Conservation (phyloP, 2,113 vertebrate genomes). For the Orycteropus afer region DNA sequence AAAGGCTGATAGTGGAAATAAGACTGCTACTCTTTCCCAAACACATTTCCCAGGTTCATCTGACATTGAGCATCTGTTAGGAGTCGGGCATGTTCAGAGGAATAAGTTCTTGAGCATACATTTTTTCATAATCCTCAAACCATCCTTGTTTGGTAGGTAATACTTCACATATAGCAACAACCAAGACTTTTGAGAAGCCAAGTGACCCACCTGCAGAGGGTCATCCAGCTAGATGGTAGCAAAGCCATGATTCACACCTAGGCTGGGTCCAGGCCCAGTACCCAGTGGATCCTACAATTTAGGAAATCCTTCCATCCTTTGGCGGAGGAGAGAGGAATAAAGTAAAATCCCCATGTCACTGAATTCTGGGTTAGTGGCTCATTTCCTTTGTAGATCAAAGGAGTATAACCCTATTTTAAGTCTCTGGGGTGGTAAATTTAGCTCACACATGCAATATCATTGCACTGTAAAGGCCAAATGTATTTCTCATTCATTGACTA, state of each 20-base stretch:
- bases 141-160: background rate
- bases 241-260: background rate
- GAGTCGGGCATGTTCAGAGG: background rate
- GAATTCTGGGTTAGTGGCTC: conserved; percentile 41
- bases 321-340: background rate
- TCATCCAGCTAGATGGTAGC: background rate
- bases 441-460: conserved; percentile 31
- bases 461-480: conserved; percentile 49
- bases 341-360: background rate
- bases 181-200: background rate
- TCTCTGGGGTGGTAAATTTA: conserved; percentile 37
- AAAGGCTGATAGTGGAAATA: background rate
- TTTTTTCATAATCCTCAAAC: background rate
- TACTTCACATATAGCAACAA: background rate
- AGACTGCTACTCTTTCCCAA: conserved; percentile 1
- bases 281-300: background rate
- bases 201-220: background rate
- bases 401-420: background rate
- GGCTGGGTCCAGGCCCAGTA: too few relatives aligned
- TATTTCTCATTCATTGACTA: conserved; percentile 65
- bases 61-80: background rate
- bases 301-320: background rate
- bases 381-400: conserved; percentile 75
- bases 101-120: background rate
- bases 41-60: background rate